Conservation (phyloP, 64 coral and sea anemone species). For the Porites australiensis region DNA sequence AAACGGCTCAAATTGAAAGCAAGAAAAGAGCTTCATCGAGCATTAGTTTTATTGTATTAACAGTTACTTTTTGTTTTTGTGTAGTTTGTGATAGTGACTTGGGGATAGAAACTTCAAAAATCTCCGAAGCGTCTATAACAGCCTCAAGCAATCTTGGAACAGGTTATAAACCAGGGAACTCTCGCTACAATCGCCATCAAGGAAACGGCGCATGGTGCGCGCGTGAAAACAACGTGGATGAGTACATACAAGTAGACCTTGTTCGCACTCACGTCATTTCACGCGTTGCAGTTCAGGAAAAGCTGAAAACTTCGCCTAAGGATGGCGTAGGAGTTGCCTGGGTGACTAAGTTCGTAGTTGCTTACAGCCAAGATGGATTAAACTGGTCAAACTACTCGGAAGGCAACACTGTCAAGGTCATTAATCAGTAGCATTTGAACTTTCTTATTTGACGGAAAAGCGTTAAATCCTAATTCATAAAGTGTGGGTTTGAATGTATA, state of each 20-base stretch:
- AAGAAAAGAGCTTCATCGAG: no score
- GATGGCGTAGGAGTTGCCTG: constrained; percentile 38
- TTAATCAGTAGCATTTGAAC: background rate
- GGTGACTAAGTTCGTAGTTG: constrained; percentile 64
- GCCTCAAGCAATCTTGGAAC: constrained; percentile 60
- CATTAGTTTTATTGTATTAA: background rate
- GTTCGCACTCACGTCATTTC: constrained; percentile 48
- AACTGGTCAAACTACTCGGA: constrained; percentile 62
- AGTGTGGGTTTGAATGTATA: no score
- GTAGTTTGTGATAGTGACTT: constrained; percentile 30
- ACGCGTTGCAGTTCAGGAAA: constrained; percentile 37
- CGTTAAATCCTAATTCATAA: no score
- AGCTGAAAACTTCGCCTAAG: background rate
- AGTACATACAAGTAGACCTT: constrained; percentile 69
- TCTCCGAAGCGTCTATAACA: constrained; percentile 41
- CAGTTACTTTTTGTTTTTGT: background rate
- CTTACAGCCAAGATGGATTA: constrained; percentile 58
- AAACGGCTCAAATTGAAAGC: no score
- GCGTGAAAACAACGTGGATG: background rate
- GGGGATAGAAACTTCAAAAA: constrained; percentile 38
- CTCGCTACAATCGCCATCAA: constrained; percentile 48
- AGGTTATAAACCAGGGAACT: constrained; percentile 64
- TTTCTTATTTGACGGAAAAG: no score
- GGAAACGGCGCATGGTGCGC: constrained; percentile 81
- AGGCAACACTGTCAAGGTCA: constrained; percentile 24